A percentile compares a stretch with the other conserved stretches of the same genome.
phyloP scores from a whole-genome alignment of 2,113 vertebrate genomes.

The Corvus cornix region DNA sequence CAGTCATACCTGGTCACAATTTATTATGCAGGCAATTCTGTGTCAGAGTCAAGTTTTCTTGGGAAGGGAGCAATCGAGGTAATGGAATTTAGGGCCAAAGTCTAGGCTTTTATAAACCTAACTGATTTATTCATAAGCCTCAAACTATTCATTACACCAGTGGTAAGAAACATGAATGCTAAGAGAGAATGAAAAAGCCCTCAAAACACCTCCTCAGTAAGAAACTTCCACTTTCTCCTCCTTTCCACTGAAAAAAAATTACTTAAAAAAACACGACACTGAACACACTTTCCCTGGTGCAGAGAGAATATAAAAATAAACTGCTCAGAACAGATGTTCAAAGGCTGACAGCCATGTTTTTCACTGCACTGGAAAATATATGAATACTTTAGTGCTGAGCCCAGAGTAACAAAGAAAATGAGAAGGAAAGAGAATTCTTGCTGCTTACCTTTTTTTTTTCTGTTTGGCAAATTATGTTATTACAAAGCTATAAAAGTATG shows the following conservation, averaged over 20 bases:
- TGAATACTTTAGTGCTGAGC: neutral
- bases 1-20: neutral
- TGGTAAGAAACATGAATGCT: neutral
- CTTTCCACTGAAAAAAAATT: neutral
- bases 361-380: neutral
- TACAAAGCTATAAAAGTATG: neutral
- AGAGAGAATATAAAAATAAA: neutral
- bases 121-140: neutral
- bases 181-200: neutral
- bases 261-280: neutral
- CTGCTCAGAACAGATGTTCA: constrained; percentile 3
- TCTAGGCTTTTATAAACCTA: neutral
- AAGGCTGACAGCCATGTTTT: neutral
- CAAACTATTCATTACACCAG: neutral
- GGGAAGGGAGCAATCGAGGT: neutral
- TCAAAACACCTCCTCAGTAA: neutral
- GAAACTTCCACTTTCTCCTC: neutral
- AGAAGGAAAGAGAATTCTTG: neutral
- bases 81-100: neutral
- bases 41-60: neutral
- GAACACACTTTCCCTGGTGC: neutral
- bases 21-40: neutral
- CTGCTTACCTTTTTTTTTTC: neutral
- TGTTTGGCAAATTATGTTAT: neutral
- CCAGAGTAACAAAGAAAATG: neutral